Evolutionary conservation across 1,140 invertebrate genomes (phyloP).

Genomic region (Cherax quadricarinatus): DNA sequence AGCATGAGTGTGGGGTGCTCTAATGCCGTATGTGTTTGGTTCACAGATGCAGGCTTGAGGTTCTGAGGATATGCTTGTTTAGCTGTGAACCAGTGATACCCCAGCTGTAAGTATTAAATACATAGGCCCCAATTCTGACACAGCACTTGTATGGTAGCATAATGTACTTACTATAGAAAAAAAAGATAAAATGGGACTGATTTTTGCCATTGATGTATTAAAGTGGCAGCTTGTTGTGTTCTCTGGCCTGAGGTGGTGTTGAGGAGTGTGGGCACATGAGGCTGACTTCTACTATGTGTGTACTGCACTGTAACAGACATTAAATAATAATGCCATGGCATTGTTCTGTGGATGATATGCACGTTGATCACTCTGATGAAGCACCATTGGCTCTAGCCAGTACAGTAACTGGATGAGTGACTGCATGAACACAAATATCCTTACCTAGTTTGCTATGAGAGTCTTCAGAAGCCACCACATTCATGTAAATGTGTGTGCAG

Average conservation of each 20-base stretch:
- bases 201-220: no score
- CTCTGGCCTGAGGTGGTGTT: neutral
- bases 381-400: no score
- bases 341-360: no score
- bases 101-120: constrained; percentile 4
- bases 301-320: neutral
- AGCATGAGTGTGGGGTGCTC: constrained; percentile 22
- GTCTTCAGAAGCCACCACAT: no score
- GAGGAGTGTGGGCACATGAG: neutral
- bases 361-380: no score
- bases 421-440: no score
- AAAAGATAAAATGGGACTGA: no score
- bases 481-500: no score
- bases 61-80: constrained; percentile 36
- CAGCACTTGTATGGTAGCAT: neutral
- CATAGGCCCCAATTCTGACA: neutral
- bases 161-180: neutral
- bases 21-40: constrained; percentile 55
- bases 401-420: no score
- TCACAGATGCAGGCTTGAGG: constrained; percentile 48
- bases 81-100: neutral
- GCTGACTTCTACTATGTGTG: neutral
- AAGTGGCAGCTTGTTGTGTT: neutral
- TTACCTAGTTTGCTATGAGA: no score
- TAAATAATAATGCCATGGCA: no score